These are phyloP conservation scores for Ephestia elutella DNA, from an alignment of 1,140 invertebrate species.

Conservation along the genomic window DNA sequence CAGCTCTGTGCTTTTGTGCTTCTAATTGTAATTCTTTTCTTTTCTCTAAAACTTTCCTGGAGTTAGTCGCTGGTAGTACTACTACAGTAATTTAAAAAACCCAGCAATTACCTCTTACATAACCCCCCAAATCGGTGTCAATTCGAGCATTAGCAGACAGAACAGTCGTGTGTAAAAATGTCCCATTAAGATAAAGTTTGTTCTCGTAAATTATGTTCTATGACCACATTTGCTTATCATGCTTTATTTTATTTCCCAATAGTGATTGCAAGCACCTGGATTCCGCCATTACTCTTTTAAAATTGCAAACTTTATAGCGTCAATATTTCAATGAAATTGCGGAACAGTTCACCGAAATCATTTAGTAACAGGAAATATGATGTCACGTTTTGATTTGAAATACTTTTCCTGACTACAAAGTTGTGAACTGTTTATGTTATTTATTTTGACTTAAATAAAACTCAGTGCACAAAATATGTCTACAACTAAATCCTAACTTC, in stretches of 20 bases:
- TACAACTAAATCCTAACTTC: no score
- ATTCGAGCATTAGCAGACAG: no score
- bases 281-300: conserved; percentile 45
- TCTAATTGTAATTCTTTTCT: no score
- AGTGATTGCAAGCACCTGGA: conserved; percentile 44
- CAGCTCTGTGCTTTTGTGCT: no score
- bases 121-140: no score
- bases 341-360: conserved; percentile 32
- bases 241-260: conserved; percentile 39
- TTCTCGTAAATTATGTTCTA: not conserved
- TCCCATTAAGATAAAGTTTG: not conserved
- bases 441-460: not conserved
- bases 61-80: no score
- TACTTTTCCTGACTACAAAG: not conserved
- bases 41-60: no score
- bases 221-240: conserved; percentile 27
- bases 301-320: conserved; percentile 47
- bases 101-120: no score
- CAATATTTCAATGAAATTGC: conserved; percentile 42
- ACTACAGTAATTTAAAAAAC: no score
- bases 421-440: not conserved
- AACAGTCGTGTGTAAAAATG: not conserved
- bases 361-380: conserved; percentile 27
- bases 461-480: not conserved
- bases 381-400: conserved; percentile 13